Base-by-base conservation (phyloP, 2,797 vertebrate species). In the Rhadinocentrus ornatus region DNA sequence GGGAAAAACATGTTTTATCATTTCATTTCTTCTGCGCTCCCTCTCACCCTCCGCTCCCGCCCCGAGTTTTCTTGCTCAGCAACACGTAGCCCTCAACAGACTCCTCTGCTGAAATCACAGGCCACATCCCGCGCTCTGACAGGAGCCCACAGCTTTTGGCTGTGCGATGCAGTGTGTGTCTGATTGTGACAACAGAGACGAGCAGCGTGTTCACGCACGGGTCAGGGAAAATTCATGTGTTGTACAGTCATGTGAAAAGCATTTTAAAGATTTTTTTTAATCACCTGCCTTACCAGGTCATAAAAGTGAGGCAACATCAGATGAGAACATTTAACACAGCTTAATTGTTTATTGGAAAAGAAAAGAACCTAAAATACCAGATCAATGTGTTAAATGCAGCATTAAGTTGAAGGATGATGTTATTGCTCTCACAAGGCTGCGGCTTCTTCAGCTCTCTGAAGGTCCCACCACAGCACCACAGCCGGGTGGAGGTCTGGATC, bases 1-100 rank as follows among this genome's bases (percentile, higher is more conserved):
- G 91, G 91, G 92, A 87, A 89, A 77, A 89, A 82, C 82, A 88
- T 85, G 87, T 91, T 94, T 93, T 92, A 91, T 93, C 91, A 93
- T 93, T 94, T 93, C 88, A 93, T 91, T 91, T 92, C 74, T 85
- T 77, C 85, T 80, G 77, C 12, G 20, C 87, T 82, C 80, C 76
- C 82, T 76, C 73, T 69, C 58, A 8, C 69, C 54, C 71, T 11
- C 16, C 62, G 16, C 66, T 62, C 62, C 69, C 74, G 56, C 73
- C 71, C 80, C 50, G 62, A 0, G 56, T 76, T 74, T 77, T 81
- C 86, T 84, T 73, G 32, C 87, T 89, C 83, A 86, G 84, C 92
- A 94, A 92, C 93, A 93, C 83, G 90, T 90, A 90, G 82, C 72
- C 87, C 77, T 90, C 88, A 85, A 88, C 85, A 87, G 91, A 91